Evolutionary conservation across 2,888 invertebrate species (phyloP).

Genomic region (Hyposoter dolosus): DNA sequence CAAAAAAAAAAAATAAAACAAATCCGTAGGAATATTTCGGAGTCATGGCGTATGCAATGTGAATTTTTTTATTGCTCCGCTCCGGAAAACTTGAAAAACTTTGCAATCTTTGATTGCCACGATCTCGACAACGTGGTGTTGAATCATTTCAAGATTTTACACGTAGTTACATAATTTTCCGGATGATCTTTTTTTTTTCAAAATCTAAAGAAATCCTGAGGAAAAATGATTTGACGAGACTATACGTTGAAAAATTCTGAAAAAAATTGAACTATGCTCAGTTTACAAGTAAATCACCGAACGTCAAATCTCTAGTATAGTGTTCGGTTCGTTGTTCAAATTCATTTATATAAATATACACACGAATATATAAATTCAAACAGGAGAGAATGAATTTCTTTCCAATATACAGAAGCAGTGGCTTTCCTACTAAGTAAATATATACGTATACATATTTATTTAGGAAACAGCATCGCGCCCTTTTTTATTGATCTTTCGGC

Average conservation of each 20-base stretch:
- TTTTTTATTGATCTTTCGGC: constrained; percentile 52
- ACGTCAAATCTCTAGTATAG: not conserved
- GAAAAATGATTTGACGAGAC: too few relatives aligned
- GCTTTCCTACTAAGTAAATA: constrained; percentile 9
- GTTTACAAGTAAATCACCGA: not conserved
- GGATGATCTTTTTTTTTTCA: too few relatives aligned
- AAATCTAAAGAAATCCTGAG: too few relatives aligned
- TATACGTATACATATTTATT: constrained; percentile 45
- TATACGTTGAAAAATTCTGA: not conserved
- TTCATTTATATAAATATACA: not conserved
- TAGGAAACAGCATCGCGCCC: constrained; percentile 42
- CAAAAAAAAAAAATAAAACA: too few relatives aligned
- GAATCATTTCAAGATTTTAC: too few relatives aligned
- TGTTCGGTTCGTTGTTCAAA: not conserved
- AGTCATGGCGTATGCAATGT: too few relatives aligned
- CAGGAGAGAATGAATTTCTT: not conserved
- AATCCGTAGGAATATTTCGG: too few relatives aligned
- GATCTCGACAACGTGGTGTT: too few relatives aligned
- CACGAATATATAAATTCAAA: not conserved
- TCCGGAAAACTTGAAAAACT: too few relatives aligned
- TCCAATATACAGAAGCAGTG: not conserved
- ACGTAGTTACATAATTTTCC: too few relatives aligned
- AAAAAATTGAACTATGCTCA: not conserved
- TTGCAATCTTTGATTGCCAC: too few relatives aligned
- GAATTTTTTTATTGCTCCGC: too few relatives aligned